Evolutionary conservation across 2,888 invertebrate species (phyloP), one percentile per base, ranked within the genome.

Genomic region (Pinctada fucata): DNA sequence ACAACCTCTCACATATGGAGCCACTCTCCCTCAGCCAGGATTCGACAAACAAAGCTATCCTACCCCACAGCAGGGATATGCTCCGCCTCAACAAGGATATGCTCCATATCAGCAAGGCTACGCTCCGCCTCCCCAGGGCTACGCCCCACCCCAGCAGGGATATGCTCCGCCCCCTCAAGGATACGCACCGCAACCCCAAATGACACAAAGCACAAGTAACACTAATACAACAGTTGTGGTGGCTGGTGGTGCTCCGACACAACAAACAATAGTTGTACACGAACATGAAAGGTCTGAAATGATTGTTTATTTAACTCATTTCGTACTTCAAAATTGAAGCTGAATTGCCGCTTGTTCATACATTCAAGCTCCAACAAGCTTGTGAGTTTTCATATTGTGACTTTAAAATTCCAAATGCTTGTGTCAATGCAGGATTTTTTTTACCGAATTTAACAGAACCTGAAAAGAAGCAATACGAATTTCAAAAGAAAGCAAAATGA

Each of bases 71-170:
- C 58, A 58, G 58, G 66, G 66, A 2, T 72, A 77, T 49, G 5
- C 67, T 16, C 67, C 50, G 8, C 67, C 50, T 3, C 72, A 5
- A 5, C 72, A 63, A n/a, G 72, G 64, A 49, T 76, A 76, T 65
- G 64, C 76, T 45, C 76, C 70, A 51, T 66, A 64, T 45, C 77
- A 64, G n/a, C 72, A 72, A 63, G 71, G 64, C 8, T 72, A 76
- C 76, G n/a, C 71, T 58, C 65, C 48, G 13, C 65, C 48, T 13
- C 65, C 63, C 4, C 65, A 50, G 51, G 64, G 45, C n/a, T 16
- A 13, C n/a, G 45, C 49, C 8, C 77, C 65, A 31, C 72, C 64
- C 13, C 72, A 73, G 48, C 68, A 6, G 1, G 31, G 31, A 1
- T 31, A 31, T 31, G 16, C 52, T 13, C 71, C 76, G 16, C 77